Conservation (phyloP, 2,113 vertebrate genomes). For the Kryptolebias marmoratus region DNA sequence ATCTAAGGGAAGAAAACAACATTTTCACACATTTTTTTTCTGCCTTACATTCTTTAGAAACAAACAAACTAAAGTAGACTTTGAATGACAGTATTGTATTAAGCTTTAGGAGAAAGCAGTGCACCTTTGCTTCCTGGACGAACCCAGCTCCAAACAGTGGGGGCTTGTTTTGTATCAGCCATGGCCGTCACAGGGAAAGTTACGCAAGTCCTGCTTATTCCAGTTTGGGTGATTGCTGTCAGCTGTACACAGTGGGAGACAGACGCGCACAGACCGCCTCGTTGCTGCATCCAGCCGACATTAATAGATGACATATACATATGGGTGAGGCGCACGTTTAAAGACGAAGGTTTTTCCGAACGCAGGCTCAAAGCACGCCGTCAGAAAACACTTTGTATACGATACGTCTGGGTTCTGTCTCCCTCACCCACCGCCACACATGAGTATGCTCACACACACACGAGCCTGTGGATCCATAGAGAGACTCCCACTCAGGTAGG, state of each 20-base stretch:
- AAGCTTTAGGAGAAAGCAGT: constrained; percentile 8
- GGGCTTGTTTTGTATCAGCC: constrained; percentile 43
- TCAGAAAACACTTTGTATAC: constrained; percentile 36
- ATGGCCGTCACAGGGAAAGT: constrained; percentile 51
- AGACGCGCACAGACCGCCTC: constrained; percentile 55
- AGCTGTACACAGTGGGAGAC: constrained; percentile 68
- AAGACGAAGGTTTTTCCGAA: constrained; percentile 40
- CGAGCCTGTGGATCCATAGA: constrained; percentile 32
- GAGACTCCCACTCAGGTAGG: constrained; percentile 70
- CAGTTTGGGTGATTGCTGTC: constrained; percentile 77
- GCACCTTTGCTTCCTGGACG: constrained; percentile 47
- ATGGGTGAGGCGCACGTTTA: constrained; percentile 15
- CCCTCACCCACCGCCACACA: constrained; percentile 51
- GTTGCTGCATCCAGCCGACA: constrained; percentile 50
- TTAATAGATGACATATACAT: constrained; percentile 20
- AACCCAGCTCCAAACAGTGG: constrained; percentile 33
- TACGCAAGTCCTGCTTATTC: constrained; percentile 71
- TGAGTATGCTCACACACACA: neutral
- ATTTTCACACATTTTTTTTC: neutral
- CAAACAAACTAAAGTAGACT: neutral
- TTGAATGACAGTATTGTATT: neutral
- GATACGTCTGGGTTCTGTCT: constrained; percentile 25
- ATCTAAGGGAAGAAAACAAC: neutral
- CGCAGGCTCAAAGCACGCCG: constrained; percentile 16
- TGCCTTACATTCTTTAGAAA: neutral